Conservation (phyloP, 2,797 vertebrate species). For the Falco concolor region DNA sequence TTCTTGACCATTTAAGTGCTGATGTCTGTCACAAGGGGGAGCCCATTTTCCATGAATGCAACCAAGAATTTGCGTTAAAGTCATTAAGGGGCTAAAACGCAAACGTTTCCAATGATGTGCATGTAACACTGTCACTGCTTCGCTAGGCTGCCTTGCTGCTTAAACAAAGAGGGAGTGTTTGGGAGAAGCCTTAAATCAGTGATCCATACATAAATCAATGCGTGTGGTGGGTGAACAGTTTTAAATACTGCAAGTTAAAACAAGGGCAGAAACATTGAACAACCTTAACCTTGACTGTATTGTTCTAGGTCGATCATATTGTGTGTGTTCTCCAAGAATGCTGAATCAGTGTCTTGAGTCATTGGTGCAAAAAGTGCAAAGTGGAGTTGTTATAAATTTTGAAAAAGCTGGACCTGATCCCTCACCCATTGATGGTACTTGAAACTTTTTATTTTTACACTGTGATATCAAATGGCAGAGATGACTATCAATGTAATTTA, state of each 20-base stretch:
- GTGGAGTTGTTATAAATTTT: conserved; percentile 96
- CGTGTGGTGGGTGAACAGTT: not conserved
- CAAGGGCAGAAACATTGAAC: not conserved
- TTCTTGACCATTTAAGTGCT: not conserved
- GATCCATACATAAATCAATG: not conserved
- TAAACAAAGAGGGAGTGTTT: not conserved
- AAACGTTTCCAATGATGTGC: not conserved
- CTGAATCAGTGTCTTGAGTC: conserved; percentile 97
- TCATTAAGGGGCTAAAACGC: not conserved
- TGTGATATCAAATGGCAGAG: not conserved
- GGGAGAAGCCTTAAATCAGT: not conserved
- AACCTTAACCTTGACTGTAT: not conserved
- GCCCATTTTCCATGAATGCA: conserved; percentile 28
- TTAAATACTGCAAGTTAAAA: not conserved
- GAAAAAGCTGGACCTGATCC: conserved; percentile 96
- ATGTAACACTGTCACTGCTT: not conserved
- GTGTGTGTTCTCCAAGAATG: conserved; percentile 93
- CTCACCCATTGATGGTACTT: conserved; percentile 85
- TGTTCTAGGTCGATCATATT: conserved; percentile 89
- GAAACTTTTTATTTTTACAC: not conserved
- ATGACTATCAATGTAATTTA: not conserved
- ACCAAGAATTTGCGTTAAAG: not conserved
- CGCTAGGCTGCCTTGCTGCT: not conserved
- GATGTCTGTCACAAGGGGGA: conserved; percentile 58
- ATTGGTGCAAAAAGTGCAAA: conserved; percentile 95